These are phyloP conservation scores for Cettia cetti DNA, from an alignment of 2,113 vertebrate species.

Conservation along the genomic window DNA sequence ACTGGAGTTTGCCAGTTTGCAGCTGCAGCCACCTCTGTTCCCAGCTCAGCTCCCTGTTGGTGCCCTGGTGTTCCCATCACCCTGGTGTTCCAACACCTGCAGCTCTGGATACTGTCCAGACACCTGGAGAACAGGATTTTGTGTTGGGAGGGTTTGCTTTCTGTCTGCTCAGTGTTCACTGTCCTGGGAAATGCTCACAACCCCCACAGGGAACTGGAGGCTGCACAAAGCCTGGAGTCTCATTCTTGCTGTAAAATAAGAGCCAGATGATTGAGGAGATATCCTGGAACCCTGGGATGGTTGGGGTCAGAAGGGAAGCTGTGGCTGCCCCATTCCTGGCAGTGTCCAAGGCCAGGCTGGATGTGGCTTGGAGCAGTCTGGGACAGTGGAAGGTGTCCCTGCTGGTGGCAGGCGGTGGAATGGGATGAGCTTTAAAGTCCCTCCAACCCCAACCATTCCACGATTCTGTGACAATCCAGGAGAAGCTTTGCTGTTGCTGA, in stretches of 20 bases:
- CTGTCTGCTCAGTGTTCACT: background rate
- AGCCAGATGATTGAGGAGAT: accelerated
- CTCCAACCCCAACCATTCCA: background rate
- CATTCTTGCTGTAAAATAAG: background rate
- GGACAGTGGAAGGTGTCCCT: background rate
- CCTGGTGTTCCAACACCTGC: background rate
- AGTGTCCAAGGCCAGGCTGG: background rate
- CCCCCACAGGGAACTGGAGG: background rate
- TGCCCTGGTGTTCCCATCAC: background rate
- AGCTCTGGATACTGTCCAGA: background rate
- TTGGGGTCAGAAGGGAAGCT: background rate
- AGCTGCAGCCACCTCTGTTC: background rate
- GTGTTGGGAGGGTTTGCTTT: background rate
- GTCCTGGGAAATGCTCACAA: background rate
- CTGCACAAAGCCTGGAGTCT: background rate
- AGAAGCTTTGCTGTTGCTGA: background rate
- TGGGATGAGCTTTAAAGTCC: background rate
- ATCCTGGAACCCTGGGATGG: background rate
- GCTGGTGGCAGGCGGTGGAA: background rate
- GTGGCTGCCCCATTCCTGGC: background rate
- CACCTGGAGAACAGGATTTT: background rate
- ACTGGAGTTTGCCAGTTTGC: accelerated
- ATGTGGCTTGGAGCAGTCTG: background rate
- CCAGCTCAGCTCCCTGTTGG: no score
- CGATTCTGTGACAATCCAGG: background rate